Evolutionary conservation across 2,888 invertebrate genomes (phyloP).

Genomic region (Tinea trinotella): DNA sequence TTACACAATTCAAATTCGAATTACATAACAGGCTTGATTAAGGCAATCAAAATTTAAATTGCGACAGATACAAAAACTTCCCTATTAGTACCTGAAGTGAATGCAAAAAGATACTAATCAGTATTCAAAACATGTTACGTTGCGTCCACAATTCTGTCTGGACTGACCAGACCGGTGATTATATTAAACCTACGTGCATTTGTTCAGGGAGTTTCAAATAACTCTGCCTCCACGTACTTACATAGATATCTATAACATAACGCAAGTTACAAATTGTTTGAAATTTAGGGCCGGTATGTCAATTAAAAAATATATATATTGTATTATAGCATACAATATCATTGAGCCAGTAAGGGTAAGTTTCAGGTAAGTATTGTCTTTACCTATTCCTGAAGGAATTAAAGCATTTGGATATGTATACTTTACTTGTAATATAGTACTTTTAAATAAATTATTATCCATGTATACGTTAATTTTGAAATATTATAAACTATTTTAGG

Average conservation of each 20-base stretch:
- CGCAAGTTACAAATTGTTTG: background rate
- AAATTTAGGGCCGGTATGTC: too few species aligned
- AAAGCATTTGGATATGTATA: too few species aligned
- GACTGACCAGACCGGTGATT: slow-evolving; percentile 39
- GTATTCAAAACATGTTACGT: slow-evolving; percentile 48
- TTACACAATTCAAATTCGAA: too few species aligned
- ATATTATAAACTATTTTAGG: too few species aligned
- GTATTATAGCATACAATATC: too few species aligned
- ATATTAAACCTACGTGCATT: slow-evolving; percentile 59
- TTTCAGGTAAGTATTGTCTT: too few species aligned
- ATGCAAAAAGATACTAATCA: slow-evolving; percentile 31
- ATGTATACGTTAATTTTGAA: too few species aligned
- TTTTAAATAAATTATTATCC: too few species aligned
- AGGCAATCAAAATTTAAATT: slow-evolving; percentile 12
- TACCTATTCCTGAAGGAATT: too few species aligned
- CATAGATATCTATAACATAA: background rate
- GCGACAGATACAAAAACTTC: slow-evolving; percentile 3
- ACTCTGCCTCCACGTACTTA: slow-evolving; percentile 19
- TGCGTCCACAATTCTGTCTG: slow-evolving; percentile 44
- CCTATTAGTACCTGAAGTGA: slow-evolving; percentile 13
- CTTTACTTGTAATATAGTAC: too few species aligned
- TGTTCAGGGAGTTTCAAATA: slow-evolving; percentile 36
- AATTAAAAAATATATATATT: too few species aligned
- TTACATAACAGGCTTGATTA: background rate
- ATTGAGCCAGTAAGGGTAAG: too few species aligned